Percentiles rank a stretch among this genome's conserved stretches.
These are phyloP conservation scores for Pygoscelis adeliae DNA, from an alignment of 2,113 vertebrate species.

Conservation along the genomic window DNA sequence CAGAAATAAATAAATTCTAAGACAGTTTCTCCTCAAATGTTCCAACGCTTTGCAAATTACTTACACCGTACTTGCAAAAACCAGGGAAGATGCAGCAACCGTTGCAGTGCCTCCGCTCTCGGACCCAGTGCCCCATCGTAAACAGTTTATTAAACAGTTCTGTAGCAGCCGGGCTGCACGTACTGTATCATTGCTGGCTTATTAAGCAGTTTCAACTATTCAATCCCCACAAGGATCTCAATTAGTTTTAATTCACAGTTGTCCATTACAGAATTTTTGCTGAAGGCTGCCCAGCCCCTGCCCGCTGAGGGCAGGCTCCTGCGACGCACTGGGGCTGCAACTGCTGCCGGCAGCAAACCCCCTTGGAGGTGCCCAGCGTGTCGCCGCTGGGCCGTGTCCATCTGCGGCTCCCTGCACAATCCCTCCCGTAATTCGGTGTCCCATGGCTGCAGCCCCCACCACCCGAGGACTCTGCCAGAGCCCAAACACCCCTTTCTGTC, in stretches of 20 bases:
- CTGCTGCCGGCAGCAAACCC: neutral
- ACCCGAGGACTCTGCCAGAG: neutral
- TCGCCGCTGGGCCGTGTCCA: fast-evolving
- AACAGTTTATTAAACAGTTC: neutral
- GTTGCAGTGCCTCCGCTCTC: fast-evolving
- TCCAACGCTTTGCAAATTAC: neutral
- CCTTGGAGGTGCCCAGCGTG: neutral
- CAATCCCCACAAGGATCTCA: neutral
- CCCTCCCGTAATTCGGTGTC: neutral
- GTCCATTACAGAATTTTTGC: neutral
- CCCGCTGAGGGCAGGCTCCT: neutral
- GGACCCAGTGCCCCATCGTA: fast-evolving
- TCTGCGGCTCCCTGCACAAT: neutral
- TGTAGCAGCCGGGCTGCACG: fast-evolving
- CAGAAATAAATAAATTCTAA: neutral
- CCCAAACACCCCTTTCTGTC: neutral
- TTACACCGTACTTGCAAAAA: neutral
- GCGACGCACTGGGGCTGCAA: neutral
- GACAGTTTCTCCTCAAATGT: neutral
- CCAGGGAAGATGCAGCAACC: neutral
- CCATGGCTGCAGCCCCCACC: neutral
- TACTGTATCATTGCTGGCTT: fast-evolving
- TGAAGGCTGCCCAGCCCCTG: neutral
- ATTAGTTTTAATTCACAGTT: neutral
- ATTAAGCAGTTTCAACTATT: neutral